Evolutionary conservation across 1,140 invertebrate genomes (phyloP), one percentile per base, ranked within the genome.

Genomic region (Dinoponera quadriceps): DNA sequence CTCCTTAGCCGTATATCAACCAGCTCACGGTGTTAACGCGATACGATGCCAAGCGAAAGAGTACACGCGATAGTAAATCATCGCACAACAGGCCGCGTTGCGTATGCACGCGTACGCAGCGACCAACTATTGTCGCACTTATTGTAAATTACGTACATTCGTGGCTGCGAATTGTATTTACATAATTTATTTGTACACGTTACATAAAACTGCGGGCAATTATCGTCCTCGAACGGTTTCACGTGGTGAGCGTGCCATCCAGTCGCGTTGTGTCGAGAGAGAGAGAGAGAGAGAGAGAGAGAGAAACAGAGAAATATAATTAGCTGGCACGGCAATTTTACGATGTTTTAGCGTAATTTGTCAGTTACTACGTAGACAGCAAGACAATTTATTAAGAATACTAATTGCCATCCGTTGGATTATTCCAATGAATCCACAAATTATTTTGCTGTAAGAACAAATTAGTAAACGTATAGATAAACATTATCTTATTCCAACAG

Each of bases 11-110:
- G 38, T 33, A 55, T 29, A 62, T 55, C 63, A 78, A 69, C 5
- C 16, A 29, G 16, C 13, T 69, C 29, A 27, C 27, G 18, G 33
- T 44, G 49, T 0, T 0, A 68, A 78, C n/a, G n/a, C n/a, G n/a
- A n/a, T 33, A 33, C 2, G 29, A 33, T 33, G 29, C 2, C 29
- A 44, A 0, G 38, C 7, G 22, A 55, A 78, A 48, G 25, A 13
- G 69, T 71, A 33, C 25, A 65, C 11, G 74, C 49, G 74, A 75
- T 77, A 18, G 63, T 80, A 80, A 29, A 80, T 71, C 13, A 68
- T 66, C 14, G 18, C 44, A 13, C 22, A 44, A 71, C 51, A 25
- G 18, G 9, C 51, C 55, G n/a, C 38, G 14, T 69, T 65, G 20
- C 48, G 3, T 25, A 20, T 29, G 20, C 4, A 73, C 27, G 62